phyloP scores from a whole-genome alignment of 1,140 invertebrate species.

The Sycophila sp. region DNA sequence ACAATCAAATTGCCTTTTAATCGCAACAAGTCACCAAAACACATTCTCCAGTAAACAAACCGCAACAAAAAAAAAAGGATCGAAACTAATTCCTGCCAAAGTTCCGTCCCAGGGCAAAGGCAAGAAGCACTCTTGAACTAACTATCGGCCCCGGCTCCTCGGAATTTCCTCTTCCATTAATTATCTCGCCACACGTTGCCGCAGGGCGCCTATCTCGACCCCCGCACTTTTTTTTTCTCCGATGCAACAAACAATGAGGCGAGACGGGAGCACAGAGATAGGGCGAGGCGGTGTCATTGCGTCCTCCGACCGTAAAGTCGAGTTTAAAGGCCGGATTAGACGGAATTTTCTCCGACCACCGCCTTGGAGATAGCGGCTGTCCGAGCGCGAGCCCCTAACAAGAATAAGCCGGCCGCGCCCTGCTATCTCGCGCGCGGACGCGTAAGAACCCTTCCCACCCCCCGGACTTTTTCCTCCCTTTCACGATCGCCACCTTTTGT shows the following conservation, averaged over 20 bases:
- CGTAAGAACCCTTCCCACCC: no score
- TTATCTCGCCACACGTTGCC: neutral
- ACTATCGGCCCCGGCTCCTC: no score
- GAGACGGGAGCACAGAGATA: slow-evolving; percentile 43
- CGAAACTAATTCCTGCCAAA: no score
- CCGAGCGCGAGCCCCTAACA: slow-evolving; percentile 1
- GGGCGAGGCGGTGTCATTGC: slow-evolving; percentile 48
- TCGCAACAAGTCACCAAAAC: no score
- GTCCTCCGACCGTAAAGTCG: slow-evolving; percentile 48
- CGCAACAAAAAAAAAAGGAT: no score
- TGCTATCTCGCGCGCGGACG: neutral
- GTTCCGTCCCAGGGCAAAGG: no score
- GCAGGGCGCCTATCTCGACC: neutral
- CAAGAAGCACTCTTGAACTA: no score
- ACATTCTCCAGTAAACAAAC: no score
- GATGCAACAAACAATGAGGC: slow-evolving; percentile 50
- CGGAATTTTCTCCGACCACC: neutral
- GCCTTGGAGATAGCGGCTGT: neutral
- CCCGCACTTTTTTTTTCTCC: neutral
- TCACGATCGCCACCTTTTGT: neutral
- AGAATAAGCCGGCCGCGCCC: slow-evolving; percentile 20
- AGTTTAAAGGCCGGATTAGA: slow-evolving; percentile 50
- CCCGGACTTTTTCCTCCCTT: neutral
- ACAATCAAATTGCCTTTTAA: no score
- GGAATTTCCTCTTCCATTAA: no score